phyloP scores from a whole-genome alignment of 2,113 vertebrate species.

The Daphoenositta chrysoptera region DNA sequence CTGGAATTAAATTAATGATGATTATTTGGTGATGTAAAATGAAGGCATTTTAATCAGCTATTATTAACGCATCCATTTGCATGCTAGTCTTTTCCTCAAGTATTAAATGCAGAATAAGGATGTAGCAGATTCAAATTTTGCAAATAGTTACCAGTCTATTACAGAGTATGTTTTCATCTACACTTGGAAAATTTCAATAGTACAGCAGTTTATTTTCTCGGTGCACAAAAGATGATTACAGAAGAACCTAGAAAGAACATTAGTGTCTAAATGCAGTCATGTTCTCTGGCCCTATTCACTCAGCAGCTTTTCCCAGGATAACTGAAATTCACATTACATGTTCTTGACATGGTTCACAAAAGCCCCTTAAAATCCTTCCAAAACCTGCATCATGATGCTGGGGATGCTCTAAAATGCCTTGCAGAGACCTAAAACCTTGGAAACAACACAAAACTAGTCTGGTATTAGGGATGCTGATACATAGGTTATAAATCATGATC shows the following conservation, averaged over 20 bases:
- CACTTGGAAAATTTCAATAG: background rate
- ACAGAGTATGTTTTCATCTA: background rate
- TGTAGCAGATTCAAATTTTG: background rate
- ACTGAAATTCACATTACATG: background rate
- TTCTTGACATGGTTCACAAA: background rate
- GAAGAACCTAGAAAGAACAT: background rate
- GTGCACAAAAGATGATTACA: background rate
- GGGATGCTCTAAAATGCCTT: background rate
- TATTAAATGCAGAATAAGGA: background rate
- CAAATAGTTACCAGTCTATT: background rate
- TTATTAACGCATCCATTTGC: slow-evolving; percentile 11
- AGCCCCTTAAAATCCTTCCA: background rate
- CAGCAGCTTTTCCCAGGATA: background rate
- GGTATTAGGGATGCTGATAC: background rate
- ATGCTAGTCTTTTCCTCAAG: background rate
- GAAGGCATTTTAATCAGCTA: slow-evolving; percentile 48
- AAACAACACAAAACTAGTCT: background rate
- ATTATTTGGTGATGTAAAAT: slow-evolving; percentile 45
- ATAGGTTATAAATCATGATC: background rate
- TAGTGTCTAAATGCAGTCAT: background rate
- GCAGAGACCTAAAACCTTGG: background rate
- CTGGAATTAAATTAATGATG: slow-evolving; percentile 16
- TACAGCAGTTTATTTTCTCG: background rate
- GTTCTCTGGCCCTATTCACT: background rate
- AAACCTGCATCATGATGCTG: background rate